Conservation (phyloP, 2,888 invertebrate genomes). For the Eupithecia centaureata region DNA sequence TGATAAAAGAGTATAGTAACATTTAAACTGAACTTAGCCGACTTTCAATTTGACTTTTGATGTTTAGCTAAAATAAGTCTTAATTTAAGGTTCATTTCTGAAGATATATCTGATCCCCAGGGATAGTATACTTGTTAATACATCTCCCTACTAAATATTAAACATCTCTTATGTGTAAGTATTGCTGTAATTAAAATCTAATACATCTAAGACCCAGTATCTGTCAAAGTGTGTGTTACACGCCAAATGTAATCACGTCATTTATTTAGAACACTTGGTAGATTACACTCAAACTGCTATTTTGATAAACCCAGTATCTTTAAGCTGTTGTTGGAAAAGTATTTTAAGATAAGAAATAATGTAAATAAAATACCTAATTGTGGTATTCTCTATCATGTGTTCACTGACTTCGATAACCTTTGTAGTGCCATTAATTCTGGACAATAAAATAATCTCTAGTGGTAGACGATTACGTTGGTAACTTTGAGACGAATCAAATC, state of each 20-base stretch:
- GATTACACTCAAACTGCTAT: background rate
- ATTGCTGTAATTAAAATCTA: background rate
- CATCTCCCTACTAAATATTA: background rate
- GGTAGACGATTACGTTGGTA: slow-evolving; percentile 30
- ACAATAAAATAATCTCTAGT: slow-evolving; percentile 51
- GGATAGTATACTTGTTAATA: background rate
- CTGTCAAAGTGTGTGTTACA: background rate
- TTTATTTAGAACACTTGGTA: background rate
- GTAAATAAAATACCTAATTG: slow-evolving; percentile 10
- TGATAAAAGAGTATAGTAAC: background rate
- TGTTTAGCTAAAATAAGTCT: background rate
- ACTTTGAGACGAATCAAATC: slow-evolving; percentile 37
- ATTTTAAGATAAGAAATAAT: slow-evolving; percentile 10
- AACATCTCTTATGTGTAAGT: background rate
- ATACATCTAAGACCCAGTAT: background rate
- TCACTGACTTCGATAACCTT: slow-evolving; percentile 42
- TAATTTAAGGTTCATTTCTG: background rate
- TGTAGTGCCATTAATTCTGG: slow-evolving; percentile 51
- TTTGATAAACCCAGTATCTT: background rate
- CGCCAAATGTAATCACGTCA: background rate
- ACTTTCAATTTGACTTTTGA: background rate
- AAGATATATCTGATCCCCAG: background rate
- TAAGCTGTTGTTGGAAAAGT: background rate
- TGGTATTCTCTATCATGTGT: slow-evolving; percentile 32
- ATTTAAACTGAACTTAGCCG: background rate